Percentiles rank a stretch among this genome's conserved stretches.
Conservation (phyloP, 2,797 vertebrate genomes). For the Poecilia wingei region DNA sequence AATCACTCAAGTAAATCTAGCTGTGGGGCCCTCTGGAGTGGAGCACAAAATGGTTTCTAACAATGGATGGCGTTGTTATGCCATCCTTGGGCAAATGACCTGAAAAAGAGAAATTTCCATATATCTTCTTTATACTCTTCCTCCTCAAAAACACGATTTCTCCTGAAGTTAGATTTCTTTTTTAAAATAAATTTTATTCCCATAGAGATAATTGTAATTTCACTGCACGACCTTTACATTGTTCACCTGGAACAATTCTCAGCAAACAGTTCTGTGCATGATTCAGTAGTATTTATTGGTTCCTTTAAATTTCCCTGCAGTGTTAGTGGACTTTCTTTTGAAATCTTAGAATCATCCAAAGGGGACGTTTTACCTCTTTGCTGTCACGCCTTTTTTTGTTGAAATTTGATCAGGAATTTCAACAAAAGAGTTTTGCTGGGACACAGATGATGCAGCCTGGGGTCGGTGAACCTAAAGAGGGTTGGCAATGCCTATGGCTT, state of each 20-base stretch:
- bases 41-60: neutral
- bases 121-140: neutral
- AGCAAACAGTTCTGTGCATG: neutral
- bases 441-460: neutral
- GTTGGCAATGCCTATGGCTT: neutral
- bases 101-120: neutral
- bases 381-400: neutral
- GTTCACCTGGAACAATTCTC: neutral
- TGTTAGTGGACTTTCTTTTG: neutral
- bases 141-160: neutral
- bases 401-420: neutral
- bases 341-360: neutral
- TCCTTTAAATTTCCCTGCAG: neutral
- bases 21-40: neutral
- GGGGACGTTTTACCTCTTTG: neutral
- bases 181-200: neutral
- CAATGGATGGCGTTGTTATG: neutral
- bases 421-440: neutral
- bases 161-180: neutral
- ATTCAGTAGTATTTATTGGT: neutral
- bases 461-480: neutral
- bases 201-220: neutral
- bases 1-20: neutral
- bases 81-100: neutral
- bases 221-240: neutral